phyloP scores from a whole-genome alignment of 2,797 vertebrate genomes.

The Chaunax sp. region DNA sequence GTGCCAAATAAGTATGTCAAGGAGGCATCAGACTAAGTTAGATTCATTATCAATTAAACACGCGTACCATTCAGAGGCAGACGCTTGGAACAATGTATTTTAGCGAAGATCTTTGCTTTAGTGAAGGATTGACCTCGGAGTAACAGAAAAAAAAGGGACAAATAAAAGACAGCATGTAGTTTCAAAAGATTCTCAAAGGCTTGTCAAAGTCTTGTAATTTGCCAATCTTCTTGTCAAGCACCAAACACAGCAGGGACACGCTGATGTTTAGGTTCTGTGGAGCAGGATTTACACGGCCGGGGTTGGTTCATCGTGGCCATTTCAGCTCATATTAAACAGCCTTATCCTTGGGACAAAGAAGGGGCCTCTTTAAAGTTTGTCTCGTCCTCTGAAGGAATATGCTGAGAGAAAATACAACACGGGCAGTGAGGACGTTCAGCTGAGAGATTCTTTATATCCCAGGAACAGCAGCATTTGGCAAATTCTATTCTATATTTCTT shows the following conservation, averaged over 20 bases:
- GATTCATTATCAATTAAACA: conserved; percentile 46
- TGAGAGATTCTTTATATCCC: not conserved
- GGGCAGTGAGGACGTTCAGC: not conserved
- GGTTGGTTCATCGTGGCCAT: conserved; percentile 29
- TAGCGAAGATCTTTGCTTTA: conserved; percentile 8
- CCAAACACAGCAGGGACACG: not conserved
- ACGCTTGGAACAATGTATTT: not conserved
- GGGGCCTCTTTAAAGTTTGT: conserved; percentile 34
- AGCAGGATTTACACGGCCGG: conserved; percentile 29
- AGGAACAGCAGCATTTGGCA: no score
- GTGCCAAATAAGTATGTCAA: conserved; percentile 70
- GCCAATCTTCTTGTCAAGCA: conserved; percentile 2
- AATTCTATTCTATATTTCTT: no score
- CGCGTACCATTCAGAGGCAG: conserved; percentile 10
- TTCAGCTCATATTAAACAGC: not conserved
- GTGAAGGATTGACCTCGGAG: conserved; percentile 12
- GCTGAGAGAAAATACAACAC: conserved; percentile 27
- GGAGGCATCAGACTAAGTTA: conserved; percentile 28
- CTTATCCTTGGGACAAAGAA: conserved; percentile 30
- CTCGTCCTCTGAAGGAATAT: conserved; percentile 23
- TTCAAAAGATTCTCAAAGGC: not conserved
- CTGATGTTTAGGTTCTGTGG: conserved; percentile 16
- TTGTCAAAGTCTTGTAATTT: conserved; percentile 2
- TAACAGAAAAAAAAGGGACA: no score
- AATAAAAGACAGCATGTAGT: no score